A percentile compares a stretch with the other conserved stretches of the same genome.
Evolutionary conservation across 2,888 invertebrate species (phyloP).

Genomic region (Notodonta dromedarius): DNA sequence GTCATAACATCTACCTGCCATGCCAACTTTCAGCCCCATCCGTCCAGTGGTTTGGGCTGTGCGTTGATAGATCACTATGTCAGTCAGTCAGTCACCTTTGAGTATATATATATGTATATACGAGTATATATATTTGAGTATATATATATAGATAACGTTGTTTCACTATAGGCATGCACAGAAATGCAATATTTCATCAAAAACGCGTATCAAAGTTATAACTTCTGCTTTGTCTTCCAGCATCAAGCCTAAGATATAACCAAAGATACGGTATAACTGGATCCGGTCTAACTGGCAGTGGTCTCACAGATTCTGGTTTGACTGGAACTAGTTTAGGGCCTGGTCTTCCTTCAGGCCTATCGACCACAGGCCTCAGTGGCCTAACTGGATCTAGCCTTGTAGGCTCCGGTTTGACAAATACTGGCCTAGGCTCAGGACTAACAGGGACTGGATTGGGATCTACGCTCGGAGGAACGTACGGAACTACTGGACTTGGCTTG

Average conservation of each 20-base stretch:
- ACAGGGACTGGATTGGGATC: constrained; percentile 70
- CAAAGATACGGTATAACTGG: constrained; percentile 81
- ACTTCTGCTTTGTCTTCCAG: constrained; percentile 46
- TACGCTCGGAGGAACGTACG: constrained; percentile 68
- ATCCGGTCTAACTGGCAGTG: constrained; percentile 60
- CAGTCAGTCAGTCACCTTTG: too few species aligned
- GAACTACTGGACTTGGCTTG: constrained; percentile 71
- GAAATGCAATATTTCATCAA: too few species aligned
- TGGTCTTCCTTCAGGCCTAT: constrained; percentile 74
- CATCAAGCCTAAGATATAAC: constrained; percentile 85
- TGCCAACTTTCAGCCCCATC: too few species aligned
- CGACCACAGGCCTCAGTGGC: constrained; percentile 75
- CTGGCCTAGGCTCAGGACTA: constrained; percentile 69
- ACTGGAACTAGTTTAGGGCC: constrained; percentile 49
- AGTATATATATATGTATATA: too few species aligned
- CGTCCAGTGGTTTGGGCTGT: too few species aligned
- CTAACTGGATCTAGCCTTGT: constrained; percentile 70
- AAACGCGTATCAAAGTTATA: too few species aligned
- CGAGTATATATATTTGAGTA: too few species aligned
- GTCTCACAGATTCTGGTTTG: constrained; percentile 57
- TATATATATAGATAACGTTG: too few species aligned
- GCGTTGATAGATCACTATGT: too few species aligned
- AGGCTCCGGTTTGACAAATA: constrained; percentile 57
- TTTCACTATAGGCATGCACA: too few species aligned
- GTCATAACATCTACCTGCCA: too few species aligned